These are phyloP conservation scores for Hydrolagus affinis DNA, from an alignment of 2,113 vertebrate species.

Conservation along the genomic window DNA sequence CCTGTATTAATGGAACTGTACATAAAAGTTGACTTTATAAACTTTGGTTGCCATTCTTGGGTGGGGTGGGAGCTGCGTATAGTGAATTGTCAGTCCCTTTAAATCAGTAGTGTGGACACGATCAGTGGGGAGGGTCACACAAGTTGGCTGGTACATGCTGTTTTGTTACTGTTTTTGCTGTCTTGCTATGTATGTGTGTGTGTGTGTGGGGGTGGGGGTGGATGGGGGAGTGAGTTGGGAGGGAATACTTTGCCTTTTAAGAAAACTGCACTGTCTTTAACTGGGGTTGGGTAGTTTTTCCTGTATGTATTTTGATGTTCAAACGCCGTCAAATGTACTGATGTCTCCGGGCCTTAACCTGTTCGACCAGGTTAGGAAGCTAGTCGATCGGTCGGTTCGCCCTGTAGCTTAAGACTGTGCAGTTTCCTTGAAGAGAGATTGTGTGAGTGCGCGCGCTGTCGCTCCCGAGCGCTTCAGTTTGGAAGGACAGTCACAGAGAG, in stretches of 20 bases:
- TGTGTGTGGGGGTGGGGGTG: too few species aligned
- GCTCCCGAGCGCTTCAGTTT: too few species aligned
- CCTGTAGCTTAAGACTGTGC: too few species aligned
- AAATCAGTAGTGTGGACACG: conserved; percentile 14
- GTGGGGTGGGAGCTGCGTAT: background rate
- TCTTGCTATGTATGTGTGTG: background rate
- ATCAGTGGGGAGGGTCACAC: background rate
- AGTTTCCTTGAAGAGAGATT: background rate
- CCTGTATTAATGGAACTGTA: conserved; percentile 14
- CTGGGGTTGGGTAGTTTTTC: too few species aligned
- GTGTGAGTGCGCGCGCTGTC: background rate
- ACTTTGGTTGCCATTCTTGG: background rate
- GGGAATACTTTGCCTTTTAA: background rate
- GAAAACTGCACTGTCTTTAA: background rate
- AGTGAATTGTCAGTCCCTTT: conserved; percentile 13
- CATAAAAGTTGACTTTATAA: background rate
- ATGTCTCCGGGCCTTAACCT: background rate
- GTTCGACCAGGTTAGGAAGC: background rate
- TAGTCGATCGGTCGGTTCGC: background rate
- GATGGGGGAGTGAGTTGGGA: background rate
- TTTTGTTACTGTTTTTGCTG: conserved; percentile 18
- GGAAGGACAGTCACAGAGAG: background rate
- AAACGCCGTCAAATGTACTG: background rate
- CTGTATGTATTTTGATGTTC: background rate
- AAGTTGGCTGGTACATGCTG: background rate